Conservation (phyloP, 2,113 vertebrate genomes). For the Cyprinodon brontotheroides region DNA sequence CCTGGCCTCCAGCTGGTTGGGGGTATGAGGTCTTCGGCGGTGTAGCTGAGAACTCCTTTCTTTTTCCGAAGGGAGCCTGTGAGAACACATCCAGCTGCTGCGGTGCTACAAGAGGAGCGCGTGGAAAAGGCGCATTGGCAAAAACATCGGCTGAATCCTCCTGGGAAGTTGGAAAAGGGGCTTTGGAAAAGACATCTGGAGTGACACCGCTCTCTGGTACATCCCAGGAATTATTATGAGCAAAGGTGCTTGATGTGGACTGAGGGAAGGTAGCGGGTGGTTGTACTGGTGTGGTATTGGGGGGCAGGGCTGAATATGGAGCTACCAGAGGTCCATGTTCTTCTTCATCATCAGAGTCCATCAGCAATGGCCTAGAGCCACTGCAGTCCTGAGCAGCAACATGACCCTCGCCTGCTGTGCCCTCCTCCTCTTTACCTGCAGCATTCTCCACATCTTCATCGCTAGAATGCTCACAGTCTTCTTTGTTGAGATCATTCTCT, state of each 20-base stretch:
- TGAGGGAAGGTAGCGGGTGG: constrained; percentile 31
- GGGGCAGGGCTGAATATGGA: constrained; percentile 11
- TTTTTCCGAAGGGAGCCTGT: constrained; percentile 92
- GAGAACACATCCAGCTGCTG: constrained; percentile 89
- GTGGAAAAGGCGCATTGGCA: constrained; percentile 90
- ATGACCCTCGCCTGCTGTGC: constrained; percentile 74
- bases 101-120: constrained; percentile 29
- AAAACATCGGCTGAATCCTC: constrained; percentile 86
- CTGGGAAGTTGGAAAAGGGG: constrained; percentile 83
- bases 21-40: constrained; percentile 34
- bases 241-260: constrained; percentile 10
- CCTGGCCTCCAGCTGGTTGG: constrained; percentile 21
- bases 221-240: constrained; percentile 53
- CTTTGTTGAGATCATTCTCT: constrained; percentile 25
- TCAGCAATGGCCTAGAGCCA: constrained; percentile 89
- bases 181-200: constrained; percentile 86
- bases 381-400: constrained; percentile 85
- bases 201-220: constrained; percentile 53
- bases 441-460: constrained; percentile 88
- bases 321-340: constrained; percentile 45
- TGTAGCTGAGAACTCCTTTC: constrained; percentile 76
- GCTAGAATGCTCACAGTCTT: constrained; percentile 90
- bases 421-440: constrained; percentile 35
- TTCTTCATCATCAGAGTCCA: constrained; percentile 94
- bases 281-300: constrained; percentile 22